Evolutionary conservation across 2,888 invertebrate genomes (phyloP), one percentile per base, ranked within the genome.

Genomic region (Epistrophe eligans): DNA sequence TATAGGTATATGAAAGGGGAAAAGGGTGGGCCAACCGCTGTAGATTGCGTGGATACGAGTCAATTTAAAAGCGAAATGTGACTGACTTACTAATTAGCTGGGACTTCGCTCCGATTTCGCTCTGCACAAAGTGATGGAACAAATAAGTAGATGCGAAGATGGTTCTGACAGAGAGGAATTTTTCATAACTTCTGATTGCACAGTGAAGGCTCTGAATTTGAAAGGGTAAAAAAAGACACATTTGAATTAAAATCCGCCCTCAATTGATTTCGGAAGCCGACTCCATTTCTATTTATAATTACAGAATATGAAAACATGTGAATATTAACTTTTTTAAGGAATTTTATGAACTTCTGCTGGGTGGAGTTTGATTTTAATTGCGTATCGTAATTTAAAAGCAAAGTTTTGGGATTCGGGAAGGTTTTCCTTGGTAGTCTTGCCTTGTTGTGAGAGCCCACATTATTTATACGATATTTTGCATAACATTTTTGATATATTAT

Each of bases 71-170:
- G 70, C 60, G 83, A 79, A 58, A 83, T 87, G 87, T 87, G 87
- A 87, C 87, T 87, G 87, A 83, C 66, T 83, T 87, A 83, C 87
- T 87, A 87, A 87, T 87, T 87, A 87, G 79, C 66, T 67, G 8
- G 76, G 67, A 77, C 83, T 79, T 67, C 66, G 83, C 60, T 79
- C 62, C 77, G 74, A 85, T 81, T 70, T 82, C 38, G 71, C 57
- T 67, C 67, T 73, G 62, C 45, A 50, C 50, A 48, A 43, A 64
- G 52, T 77, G 77, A 77, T 74, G 60, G 48, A 60, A 13, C 58
- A 60, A 67, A n/a, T n/a, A n/a, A 77, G 55, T 72, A 60, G 77
- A 52, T 77, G 77, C 81, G 55, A 64, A 73, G 81, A 81, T 82
- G 81, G 57, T 70, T 81, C 57, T 52, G 80, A 58, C 64, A 72